Evolutionary conservation across 1,140 invertebrate genomes (phyloP).

Genomic region (Cotesia typhae): DNA sequence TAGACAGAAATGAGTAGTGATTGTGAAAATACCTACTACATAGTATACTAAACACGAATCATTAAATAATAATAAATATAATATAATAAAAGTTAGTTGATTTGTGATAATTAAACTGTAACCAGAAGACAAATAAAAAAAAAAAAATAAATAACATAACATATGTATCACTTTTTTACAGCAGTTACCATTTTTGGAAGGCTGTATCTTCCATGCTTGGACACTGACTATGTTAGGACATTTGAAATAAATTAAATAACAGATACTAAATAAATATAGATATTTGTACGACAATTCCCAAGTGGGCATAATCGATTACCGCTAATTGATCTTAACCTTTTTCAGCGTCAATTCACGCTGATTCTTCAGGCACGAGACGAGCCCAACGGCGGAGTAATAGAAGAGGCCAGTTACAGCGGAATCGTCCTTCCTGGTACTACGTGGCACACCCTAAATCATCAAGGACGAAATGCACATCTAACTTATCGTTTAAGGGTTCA

Average conservation of each 20-base stretch:
- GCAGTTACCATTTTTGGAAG: slow-evolving; percentile 14
- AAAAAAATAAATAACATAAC: background rate
- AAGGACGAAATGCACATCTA: slow-evolving; percentile 77
- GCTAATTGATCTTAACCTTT: slow-evolving; percentile 58
- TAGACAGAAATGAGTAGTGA: no score
- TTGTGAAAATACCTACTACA: no score
- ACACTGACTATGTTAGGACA: no score
- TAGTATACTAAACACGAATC: no score
- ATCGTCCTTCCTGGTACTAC: slow-evolving; percentile 87
- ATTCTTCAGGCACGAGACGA: slow-evolving; percentile 90
- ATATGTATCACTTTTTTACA: background rate
- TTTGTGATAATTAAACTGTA: slow-evolving; percentile 6
- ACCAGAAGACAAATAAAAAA: slow-evolving; percentile 2
- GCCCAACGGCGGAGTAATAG: slow-evolving; percentile 79
- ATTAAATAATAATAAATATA: no score
- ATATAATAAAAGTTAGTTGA: slow-evolving; percentile 7
- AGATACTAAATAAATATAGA: no score
- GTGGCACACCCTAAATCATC: slow-evolving; percentile 89
- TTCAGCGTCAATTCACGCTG: slow-evolving; percentile 90
- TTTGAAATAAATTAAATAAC: no score
- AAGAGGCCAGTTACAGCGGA: slow-evolving; percentile 88
- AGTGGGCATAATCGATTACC: slow-evolving; percentile 35
- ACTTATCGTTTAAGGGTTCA: slow-evolving; percentile 89
- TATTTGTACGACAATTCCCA: background rate
- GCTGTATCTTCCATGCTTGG: slow-evolving; percentile 1